phyloP scores from a whole-genome alignment of 2,888 invertebrate genomes.

The Smittia sp. region DNA sequence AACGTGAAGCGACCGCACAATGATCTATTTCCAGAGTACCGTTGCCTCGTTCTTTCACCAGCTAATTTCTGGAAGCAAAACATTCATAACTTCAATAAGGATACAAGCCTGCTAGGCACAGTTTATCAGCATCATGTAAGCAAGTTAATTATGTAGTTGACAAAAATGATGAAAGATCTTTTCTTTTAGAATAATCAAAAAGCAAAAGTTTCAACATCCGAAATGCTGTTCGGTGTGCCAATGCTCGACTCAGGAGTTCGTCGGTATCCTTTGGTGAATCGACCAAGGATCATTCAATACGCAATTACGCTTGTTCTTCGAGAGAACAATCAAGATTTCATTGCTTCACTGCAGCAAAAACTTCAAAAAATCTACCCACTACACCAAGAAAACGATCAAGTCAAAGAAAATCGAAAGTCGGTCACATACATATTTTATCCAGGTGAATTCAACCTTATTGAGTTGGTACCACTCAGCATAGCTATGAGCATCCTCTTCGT shows the following conservation, averaged over 20 bases:
- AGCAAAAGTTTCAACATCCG: constrained; percentile 78
- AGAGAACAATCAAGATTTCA: constrained; percentile 74
- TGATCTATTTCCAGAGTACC: constrained; percentile 82
- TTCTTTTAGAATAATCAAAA: constrained; percentile 70
- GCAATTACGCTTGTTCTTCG: constrained; percentile 85
- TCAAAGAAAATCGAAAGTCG: constrained; percentile 46
- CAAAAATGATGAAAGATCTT: neutral
- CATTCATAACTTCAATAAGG: constrained; percentile 72
- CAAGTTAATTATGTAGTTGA: neutral
- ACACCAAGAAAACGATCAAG: constrained; percentile 55
- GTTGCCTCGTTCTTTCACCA: constrained; percentile 86
- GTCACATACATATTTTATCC: constrained; percentile 78
- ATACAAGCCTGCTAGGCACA: constrained; percentile 75
- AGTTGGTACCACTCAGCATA: constrained; percentile 78
- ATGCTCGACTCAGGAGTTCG: constrained; percentile 88
- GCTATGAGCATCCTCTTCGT: constrained; percentile 84
- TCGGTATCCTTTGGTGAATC: constrained; percentile 77
- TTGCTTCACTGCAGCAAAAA: constrained; percentile 69
- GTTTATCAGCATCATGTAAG: constrained; percentile 80
- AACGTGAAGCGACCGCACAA: constrained; percentile 65
- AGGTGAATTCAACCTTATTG: constrained; percentile 79
- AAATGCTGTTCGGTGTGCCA: constrained; percentile 90
- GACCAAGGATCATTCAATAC: constrained; percentile 83
- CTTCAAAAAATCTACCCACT: constrained; percentile 69
- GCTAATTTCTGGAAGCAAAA: constrained; percentile 92